Base-by-base conservation (phyloP, 2,797 vertebrate species). In the Gadopsis bispinosus region DNA sequence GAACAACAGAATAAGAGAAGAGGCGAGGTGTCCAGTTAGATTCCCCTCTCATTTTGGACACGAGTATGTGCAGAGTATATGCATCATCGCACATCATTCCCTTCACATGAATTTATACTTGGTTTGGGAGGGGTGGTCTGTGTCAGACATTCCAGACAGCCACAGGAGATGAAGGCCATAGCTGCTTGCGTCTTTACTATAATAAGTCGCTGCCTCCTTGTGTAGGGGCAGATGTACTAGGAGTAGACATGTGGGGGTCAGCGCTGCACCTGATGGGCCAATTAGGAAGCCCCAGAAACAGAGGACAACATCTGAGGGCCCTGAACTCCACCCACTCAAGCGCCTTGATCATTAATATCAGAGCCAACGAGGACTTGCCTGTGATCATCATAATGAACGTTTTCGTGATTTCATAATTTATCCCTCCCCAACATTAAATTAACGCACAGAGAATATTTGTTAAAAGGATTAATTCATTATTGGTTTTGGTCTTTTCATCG, bases 111-210 rank as follows among this genome's bases (percentile, higher is more conserved):
- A 80, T 88, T 86, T 70, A 79, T 72, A 53, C 59, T 81, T 75
- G 75, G 75, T 85, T 78, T 59, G 14, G 70, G 77, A 73, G 48
- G 22, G 73, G n/a, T 16, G 48, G 59, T 65, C 45, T 70, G 68
- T 79, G 87, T 88, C 83, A 66, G 77, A 89, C 75, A 83, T 87
- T 84, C 83, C 87, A 89, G 85, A 82, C 83, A 77, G 83, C 81
- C 91, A 76, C 73, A 48, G 74, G 80, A 91, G 88, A 92, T 60
- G 35, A 77, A 85, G 87, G 87, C 86, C 90, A 90, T 91, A 94
- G 92, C 91, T 93, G 93, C 85, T 87, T 47, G 29, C 60, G 73
- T 85, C 73, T 26, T 80, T 58, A 73, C 88, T 81, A 88, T 88
- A 86, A 89, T 86, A 87, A 84, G 69, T 64, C 73, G 53, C 73